Conservation (phyloP, 92 coral and sea anemone species). For the Chrysogorgia sp. region DNA sequence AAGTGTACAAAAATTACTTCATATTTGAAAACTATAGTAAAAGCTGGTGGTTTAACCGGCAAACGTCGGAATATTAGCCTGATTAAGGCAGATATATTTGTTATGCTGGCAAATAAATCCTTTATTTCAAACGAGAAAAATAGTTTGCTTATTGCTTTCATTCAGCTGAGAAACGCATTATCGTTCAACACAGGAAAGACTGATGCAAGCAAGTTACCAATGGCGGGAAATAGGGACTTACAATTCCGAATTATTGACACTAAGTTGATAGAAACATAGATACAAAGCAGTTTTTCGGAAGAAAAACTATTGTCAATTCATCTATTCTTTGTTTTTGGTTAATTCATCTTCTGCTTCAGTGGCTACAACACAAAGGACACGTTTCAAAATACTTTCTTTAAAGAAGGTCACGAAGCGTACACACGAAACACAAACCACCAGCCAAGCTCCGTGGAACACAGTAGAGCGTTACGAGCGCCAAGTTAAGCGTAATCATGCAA, state of each 20-base stretch:
- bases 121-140: no score
- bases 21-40: no score
- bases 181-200: neutral
- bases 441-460: conserved; percentile 2
- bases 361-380: conserved; percentile 19
- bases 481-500: neutral
- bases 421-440: conserved; percentile 7
- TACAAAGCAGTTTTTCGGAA: neutral
- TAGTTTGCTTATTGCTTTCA: neutral
- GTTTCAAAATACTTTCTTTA: neutral
- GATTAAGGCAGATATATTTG: neutral
- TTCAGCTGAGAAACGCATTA: neutral
- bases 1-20: no score
- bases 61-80: neutral
- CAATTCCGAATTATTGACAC: neutral
- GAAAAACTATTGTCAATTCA: neutral
- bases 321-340: neutral
- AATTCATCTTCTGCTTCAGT: conserved; percentile 17
- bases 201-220: neutral
- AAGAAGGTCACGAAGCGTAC: conserved; percentile 20
- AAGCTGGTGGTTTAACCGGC: no score
- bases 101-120: no score
- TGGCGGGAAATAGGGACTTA: conserved; percentile 6
- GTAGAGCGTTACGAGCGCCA: conserved; percentile 10
- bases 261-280: neutral